Evolutionary conservation across 1,140 invertebrate species (phyloP).

Genomic region (Dendroctonus valens): DNA sequence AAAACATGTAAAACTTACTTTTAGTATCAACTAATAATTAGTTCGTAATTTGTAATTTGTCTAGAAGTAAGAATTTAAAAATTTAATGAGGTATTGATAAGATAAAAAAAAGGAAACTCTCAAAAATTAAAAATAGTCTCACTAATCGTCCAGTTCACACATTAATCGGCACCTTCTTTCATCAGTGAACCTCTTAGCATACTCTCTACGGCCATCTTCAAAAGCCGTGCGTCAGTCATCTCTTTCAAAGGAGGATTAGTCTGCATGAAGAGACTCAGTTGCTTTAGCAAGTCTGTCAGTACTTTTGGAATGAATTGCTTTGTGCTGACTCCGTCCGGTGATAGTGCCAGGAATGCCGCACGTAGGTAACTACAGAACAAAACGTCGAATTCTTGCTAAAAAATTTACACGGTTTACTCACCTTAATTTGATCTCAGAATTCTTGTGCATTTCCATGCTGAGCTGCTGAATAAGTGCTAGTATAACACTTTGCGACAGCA

Average conservation of each 20-base stretch:
- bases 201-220: conserved; percentile 66
- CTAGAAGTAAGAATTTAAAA: no score
- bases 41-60: no score
- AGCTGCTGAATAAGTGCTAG: conserved; percentile 91
- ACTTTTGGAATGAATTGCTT: conserved; percentile 81
- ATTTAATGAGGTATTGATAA: background rate
- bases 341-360: conserved; percentile 82
- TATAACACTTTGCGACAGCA: conserved; percentile 80
- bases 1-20: no score
- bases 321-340: conserved; percentile 72
- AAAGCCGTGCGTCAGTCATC: conserved; percentile 69
- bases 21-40: no score
- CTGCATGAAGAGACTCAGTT: conserved; percentile 68
- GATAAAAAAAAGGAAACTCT: background rate
- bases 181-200: conserved; percentile 14
- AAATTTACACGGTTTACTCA: conserved; percentile 48
- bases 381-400: background rate
- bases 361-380: conserved; percentile 72
- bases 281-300: conserved; percentile 69
- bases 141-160: no score
- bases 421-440: conserved; percentile 88
- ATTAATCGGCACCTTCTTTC: background rate
- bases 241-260: conserved; percentile 69
- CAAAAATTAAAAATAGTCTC: background rate
- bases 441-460: conserved; percentile 77